phyloP scores from a whole-genome alignment of 2,797 vertebrate species.

The Acanthurus tractus region DNA sequence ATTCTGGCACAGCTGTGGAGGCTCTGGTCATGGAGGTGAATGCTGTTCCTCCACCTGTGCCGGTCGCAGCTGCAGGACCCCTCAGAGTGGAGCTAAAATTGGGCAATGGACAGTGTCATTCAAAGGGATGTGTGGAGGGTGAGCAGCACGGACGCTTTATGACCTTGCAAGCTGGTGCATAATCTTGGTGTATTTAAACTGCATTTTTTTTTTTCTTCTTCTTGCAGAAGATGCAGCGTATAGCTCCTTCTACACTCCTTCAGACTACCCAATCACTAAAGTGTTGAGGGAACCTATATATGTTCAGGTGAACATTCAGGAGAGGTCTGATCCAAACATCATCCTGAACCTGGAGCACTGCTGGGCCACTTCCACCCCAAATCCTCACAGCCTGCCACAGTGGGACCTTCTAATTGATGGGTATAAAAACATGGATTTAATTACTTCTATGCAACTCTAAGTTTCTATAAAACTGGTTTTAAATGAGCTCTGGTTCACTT shows the following conservation, averaged over 20 bases:
- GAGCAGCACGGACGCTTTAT: background rate
- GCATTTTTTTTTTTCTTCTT: background rate
- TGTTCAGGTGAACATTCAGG: constrained; percentile 79
- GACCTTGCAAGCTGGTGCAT: rapidly evolving
- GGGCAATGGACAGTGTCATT: constrained; percentile 78
- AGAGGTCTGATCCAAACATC: constrained; percentile 77
- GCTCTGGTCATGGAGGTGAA: constrained; percentile 79
- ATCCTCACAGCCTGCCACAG: constrained; percentile 73
- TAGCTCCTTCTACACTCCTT: constrained; percentile 75
- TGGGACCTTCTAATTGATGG: constrained; percentile 84
- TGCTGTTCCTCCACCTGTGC: constrained; percentile 67
- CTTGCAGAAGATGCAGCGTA: constrained; percentile 73
- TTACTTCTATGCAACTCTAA: background rate
- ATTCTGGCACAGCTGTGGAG: constrained; percentile 68
- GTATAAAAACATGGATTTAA: constrained; percentile 52
- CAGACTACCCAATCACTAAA: constrained; percentile 84
- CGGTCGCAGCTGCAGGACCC: constrained; percentile 70
- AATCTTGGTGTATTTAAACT: background rate
- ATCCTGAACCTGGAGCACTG: constrained; percentile 82
- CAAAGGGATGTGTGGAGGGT: constrained; percentile 83
- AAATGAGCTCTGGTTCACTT: background rate
- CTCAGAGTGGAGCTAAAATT: constrained; percentile 81
- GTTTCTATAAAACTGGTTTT: background rate
- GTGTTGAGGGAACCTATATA: constrained; percentile 76
- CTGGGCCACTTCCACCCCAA: constrained; percentile 80